phyloP scores from a whole-genome alignment of 1,140 invertebrate species.

The Drosophila ercepeae region DNA sequence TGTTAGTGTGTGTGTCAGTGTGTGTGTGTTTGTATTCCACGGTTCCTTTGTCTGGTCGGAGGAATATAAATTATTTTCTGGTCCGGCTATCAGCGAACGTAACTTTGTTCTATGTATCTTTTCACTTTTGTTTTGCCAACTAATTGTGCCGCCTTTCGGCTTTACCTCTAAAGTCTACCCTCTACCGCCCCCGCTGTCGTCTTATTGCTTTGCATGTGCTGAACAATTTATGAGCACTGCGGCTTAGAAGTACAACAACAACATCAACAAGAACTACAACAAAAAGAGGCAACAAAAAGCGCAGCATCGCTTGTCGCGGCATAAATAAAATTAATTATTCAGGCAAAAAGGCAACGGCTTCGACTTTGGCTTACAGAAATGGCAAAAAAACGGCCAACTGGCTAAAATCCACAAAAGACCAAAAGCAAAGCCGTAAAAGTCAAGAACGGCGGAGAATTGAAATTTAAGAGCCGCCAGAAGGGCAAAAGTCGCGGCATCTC shows the following conservation, averaged over 20 bases:
- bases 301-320: slow-evolving; percentile 55
- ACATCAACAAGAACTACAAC: no score
- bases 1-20: no score
- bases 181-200: no score
- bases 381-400: slow-evolving; percentile 22
- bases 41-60: slow-evolving; percentile 25
- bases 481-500: slow-evolving; percentile 31
- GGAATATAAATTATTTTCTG: slow-evolving; percentile 63
- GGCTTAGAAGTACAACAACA: slow-evolving; percentile 32
- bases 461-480: slow-evolving; percentile 42
- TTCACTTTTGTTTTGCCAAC: slow-evolving; percentile 68
- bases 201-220: slow-evolving; percentile 46
- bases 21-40: no score
- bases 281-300: slow-evolving; percentile 17
- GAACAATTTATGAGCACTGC: slow-evolving; percentile 69
- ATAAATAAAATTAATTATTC: slow-evolving; percentile 72
- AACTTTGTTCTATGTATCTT: slow-evolving; percentile 27
- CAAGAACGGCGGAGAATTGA: slow-evolving; percentile 39
- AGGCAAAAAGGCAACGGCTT: slow-evolving; percentile 39
- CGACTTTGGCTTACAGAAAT: slow-evolving; percentile 15
- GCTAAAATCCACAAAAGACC: slow-evolving; percentile 29
- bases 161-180: slow-evolving; percentile 11
- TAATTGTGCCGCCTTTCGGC: slow-evolving; percentile 54
- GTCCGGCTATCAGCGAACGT: slow-evolving; percentile 45
- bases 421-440: slow-evolving; percentile 42